A percentile compares a stretch with the other conserved stretches of the same genome.
phyloP scores from a whole-genome alignment of 1,140 invertebrate species.

The Apis laboriosa region DNA sequence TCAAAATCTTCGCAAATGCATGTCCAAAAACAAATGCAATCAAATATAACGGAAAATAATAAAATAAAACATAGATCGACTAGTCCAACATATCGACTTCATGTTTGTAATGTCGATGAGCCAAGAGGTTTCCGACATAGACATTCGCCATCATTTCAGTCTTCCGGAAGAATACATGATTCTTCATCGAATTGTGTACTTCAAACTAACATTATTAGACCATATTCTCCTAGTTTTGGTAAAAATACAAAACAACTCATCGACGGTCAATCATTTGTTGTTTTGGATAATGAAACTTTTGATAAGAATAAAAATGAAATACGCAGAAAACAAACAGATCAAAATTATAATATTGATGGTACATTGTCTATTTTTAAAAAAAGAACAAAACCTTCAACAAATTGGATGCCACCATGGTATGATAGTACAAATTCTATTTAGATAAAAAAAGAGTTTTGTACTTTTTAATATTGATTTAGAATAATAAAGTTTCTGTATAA shows the following conservation, averaged over 20 bases:
- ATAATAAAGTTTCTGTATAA: constrained; percentile 19
- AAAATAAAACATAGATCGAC: constrained; percentile 73
- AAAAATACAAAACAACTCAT: constrained; percentile 51
- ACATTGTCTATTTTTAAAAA: constrained; percentile 28
- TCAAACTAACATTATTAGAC: constrained; percentile 47
- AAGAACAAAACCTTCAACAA: constrained; percentile 68
- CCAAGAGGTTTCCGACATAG: constrained; percentile 72
- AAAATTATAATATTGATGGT: constrained; percentile 60
- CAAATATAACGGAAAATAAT: constrained; percentile 61
- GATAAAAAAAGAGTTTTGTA: constrained; percentile 1
- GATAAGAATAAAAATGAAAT: constrained; percentile 38
- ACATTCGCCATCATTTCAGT: constrained; percentile 64
- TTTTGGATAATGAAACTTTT: constrained; percentile 68
- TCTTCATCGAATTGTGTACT: constrained; percentile 51
- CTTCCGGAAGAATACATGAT: constrained; percentile 64
- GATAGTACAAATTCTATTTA: constrained; percentile 76
- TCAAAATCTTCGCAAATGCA: constrained; percentile 63
- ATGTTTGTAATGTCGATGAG: constrained; percentile 79
- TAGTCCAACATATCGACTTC: constrained; percentile 78
- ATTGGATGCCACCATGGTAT: constrained; percentile 80
- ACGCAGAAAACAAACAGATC: constrained; percentile 52
- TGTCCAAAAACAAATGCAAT: constrained; percentile 57
- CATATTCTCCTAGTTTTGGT: constrained; percentile 77
- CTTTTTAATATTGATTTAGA: constrained; percentile 20
- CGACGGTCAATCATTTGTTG: constrained; percentile 73